These are phyloP conservation scores for Cataglyphis albicans DNA, from an alignment of 2,888 invertebrate species.

Conservation along the genomic window DNA sequence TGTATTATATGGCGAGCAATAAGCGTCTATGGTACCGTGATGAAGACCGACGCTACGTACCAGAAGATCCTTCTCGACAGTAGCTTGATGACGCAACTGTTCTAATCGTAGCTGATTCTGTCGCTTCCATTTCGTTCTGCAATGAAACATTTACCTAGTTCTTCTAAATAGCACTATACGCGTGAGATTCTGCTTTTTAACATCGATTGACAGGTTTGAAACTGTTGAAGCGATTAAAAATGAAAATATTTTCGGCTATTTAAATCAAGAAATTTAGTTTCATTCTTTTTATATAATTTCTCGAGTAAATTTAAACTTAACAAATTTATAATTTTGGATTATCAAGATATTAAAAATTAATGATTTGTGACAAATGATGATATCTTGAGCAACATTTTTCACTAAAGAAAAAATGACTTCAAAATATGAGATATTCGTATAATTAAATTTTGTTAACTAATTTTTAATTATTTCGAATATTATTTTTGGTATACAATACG, in stretches of 20 bases:
- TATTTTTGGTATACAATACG: neutral
- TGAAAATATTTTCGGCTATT: neutral
- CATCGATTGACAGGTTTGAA: neutral
- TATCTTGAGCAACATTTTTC: neutral
- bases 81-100: constrained; percentile 94
- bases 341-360: neutral
- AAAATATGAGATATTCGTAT: neutral
- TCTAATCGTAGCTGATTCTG: constrained; percentile 95
- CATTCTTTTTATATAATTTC: neutral
- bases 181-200: neutral
- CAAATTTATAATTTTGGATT: neutral
- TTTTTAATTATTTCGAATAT: neutral
- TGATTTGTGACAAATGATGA: neutral
- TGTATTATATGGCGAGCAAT: constrained; percentile 80
- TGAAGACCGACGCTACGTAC: constrained; percentile 84
- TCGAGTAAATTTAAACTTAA: neutral
- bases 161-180: neutral
- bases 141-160: constrained; percentile 12
- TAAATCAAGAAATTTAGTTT: neutral
- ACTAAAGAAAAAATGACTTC: neutral
- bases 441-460: neutral
- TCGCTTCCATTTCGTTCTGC: constrained; percentile 95
- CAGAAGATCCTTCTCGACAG: constrained; percentile 90
- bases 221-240: neutral
- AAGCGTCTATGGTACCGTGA: constrained; percentile 82